These are phyloP conservation scores for Thamnaconus septentrionalis DNA, from an alignment of 2,113 vertebrate genomes.

Conservation along the genomic window DNA sequence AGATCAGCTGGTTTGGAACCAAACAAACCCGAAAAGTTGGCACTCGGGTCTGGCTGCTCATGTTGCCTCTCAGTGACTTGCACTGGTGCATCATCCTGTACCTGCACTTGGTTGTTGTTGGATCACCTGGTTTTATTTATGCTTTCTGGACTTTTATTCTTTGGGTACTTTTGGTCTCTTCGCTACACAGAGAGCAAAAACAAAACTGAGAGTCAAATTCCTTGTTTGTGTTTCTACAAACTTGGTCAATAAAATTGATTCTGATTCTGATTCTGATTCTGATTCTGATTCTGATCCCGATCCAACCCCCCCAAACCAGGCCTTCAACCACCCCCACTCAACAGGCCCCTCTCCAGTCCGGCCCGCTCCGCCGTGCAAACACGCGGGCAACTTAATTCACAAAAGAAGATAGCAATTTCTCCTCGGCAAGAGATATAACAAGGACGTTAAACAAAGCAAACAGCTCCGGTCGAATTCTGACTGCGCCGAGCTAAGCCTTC, in stretches of 20 bases:
- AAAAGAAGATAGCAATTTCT: conserved; percentile 73
- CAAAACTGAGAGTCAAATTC: too few relatives aligned
- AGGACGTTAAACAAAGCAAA: conserved; percentile 77
- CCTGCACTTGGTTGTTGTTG: too few relatives aligned
- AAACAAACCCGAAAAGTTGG: not conserved
- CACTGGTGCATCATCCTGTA: too few relatives aligned
- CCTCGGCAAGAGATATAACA: conserved; percentile 70
- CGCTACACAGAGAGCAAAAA: not conserved
- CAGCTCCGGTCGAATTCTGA: conserved; percentile 69
- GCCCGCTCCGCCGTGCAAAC: conserved; percentile 58
- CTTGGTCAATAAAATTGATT: too few relatives aligned
- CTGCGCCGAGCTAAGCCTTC: conserved; percentile 69
- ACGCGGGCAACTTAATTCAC: conserved; percentile 62
- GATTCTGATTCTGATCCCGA: conserved; percentile 30
- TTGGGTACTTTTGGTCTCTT: conserved; percentile 12
- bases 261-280: conserved; percentile 14
- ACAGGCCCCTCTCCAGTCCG: conserved; percentile 27
- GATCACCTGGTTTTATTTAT: not conserved
- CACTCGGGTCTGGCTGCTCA: too few relatives aligned
- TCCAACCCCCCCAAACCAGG: not conserved
- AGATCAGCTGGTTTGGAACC: conserved; percentile 14
- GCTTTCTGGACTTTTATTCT: conserved; percentile 8
- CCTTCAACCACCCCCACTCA: too few relatives aligned
- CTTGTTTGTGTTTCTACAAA: too few relatives aligned
- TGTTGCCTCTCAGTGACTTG: too few relatives aligned